Conservation (phyloP, 2,888 invertebrate genomes). For the Argynnis bischoffii region DNA sequence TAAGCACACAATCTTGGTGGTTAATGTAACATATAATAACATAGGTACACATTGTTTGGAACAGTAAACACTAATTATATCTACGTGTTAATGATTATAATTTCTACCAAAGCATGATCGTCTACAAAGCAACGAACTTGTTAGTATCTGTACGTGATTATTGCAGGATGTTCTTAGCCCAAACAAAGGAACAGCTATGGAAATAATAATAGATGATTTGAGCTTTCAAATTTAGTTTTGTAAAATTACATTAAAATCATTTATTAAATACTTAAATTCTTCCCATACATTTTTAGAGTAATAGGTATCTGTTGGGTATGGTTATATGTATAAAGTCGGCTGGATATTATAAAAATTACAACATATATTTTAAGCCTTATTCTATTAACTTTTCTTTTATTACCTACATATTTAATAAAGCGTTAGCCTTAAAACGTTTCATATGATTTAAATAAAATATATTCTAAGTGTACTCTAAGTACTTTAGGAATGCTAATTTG, state of each 20-base stretch:
- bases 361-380: too few species aligned
- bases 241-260: neutral
- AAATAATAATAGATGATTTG: conserved; percentile 12
- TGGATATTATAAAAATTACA: too few species aligned
- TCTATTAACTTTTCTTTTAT: neutral
- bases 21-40: conserved; percentile 25
- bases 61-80: conserved; percentile 51
- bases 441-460: conserved; percentile 1
- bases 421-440: neutral
- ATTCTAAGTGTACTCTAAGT: neutral
- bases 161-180: conserved; percentile 23
- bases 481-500: conserved; percentile 2
- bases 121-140: conserved; percentile 41
- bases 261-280: too few species aligned
- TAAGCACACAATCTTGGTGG: conserved; percentile 31
- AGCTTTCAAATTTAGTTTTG: neutral
- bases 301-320: too few species aligned
- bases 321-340: too few species aligned
- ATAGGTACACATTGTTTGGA: conserved; percentile 27
- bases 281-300: too few species aligned
- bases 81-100: conserved; percentile 54
- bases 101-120: conserved; percentile 45
- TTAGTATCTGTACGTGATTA: conserved; percentile 30
- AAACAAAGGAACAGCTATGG: conserved; percentile 19
- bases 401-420: conserved; percentile 1